Evolutionary conservation across 2,113 vertebrate species (phyloP).

Genomic region (Sisor rabdophorus): DNA sequence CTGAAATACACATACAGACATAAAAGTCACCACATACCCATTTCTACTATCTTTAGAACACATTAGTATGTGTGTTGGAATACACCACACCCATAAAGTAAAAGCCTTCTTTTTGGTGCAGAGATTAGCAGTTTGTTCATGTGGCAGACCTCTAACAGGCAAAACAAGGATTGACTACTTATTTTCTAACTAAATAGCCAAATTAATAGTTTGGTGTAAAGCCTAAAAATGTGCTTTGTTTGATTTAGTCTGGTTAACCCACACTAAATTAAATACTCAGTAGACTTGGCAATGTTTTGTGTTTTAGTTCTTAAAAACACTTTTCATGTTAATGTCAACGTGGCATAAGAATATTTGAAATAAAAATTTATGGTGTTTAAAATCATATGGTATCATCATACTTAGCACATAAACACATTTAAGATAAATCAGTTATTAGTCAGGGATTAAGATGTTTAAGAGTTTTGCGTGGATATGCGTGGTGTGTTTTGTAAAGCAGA

Average conservation of each 20-base stretch:
- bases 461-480: conserved; percentile 1
- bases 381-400: neutral
- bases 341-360: neutral
- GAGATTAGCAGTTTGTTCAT: conserved; percentile 25
- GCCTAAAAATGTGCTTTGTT: neutral
- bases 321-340: neutral
- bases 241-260: neutral
- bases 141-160: conserved; percentile 14
- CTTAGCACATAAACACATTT: neutral
- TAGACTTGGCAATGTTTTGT: neutral
- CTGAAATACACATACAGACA: conserved; percentile 19
- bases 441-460: conserved; percentile 6
- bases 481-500: neutral
- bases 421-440: neutral
- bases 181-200: neutral
- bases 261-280: neutral
- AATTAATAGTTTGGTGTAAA: neutral
- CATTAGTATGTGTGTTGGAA: conserved; percentile 25
- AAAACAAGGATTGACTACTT: neutral
- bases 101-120: conserved; percentile 31
- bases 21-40: neutral
- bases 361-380: neutral
- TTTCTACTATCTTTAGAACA: neutral
- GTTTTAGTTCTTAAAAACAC: neutral
- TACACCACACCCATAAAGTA: conserved; percentile 39